phyloP scores from a whole-genome alignment of 2,888 invertebrate genomes.

The Drosophila colorata region DNA sequence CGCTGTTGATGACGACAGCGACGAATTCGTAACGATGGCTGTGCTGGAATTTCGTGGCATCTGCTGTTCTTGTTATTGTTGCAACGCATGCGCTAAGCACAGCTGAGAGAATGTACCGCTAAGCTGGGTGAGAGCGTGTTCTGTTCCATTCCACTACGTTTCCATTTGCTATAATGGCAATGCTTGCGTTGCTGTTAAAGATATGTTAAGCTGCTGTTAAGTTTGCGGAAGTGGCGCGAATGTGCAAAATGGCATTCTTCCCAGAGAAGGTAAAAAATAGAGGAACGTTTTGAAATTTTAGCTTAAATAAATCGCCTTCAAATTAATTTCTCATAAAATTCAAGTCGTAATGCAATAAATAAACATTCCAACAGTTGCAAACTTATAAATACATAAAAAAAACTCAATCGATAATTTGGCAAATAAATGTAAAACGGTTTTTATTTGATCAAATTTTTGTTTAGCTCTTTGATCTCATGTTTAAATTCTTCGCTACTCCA shows the following conservation, averaged over 20 bases:
- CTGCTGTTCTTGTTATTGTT: slow-evolving; percentile 19
- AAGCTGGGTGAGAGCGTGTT: not conserved
- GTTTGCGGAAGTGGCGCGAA: not conserved
- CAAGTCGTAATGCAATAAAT: no score
- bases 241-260: not conserved
- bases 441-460: no score
- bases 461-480: no score
- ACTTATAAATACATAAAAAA: no score
- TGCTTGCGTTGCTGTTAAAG: slow-evolving; percentile 1
- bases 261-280: no score
- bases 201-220: slow-evolving; percentile 32
- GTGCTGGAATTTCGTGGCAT: slow-evolving; percentile 48
- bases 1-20: slow-evolving; percentile 4
- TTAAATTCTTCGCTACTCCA: no score
- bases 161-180: not conserved
- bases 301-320: no score
- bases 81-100: slow-evolving; percentile 39
- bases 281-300: no score
- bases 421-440: no score
- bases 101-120: slow-evolving; percentile 35
- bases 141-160: slow-evolving; percentile 35
- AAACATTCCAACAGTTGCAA: no score
- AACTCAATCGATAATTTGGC: no score
- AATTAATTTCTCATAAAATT: no score
- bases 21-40: slow-evolving; percentile 26